A percentile compares a stretch with the other conserved stretches of the same genome.
Conservation (phyloP, 1,140 invertebrate species). For the Drosophila murphyi region DNA sequence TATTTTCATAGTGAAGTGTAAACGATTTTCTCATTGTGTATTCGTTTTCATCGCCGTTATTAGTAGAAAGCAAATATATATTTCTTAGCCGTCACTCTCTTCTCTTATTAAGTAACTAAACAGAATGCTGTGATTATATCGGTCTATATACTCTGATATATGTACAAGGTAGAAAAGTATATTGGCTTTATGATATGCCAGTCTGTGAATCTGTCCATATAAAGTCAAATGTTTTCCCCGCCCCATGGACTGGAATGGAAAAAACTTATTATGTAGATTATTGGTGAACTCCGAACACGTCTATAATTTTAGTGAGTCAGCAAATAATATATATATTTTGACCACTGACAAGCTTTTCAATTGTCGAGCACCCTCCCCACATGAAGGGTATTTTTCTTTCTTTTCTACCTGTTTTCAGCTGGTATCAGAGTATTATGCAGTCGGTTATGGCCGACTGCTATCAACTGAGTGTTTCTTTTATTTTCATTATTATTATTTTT, state of each 20-base stretch:
- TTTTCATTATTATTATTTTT: neutral
- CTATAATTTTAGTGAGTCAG: too few species aligned
- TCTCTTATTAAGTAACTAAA: conserved; percentile 27
- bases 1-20: conserved; percentile 73
- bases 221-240: too few species aligned
- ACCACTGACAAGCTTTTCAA: too few species aligned
- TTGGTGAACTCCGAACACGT: too few species aligned
- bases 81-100: conserved; percentile 16
- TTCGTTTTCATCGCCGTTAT: conserved; percentile 30
- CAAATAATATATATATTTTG: too few species aligned
- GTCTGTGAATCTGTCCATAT: too few species aligned
- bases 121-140: conserved; percentile 34
- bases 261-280: too few species aligned
- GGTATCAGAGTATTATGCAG: neutral
- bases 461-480: neutral
- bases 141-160: neutral
- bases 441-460: neutral
- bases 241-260: too few species aligned
- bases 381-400: neutral
- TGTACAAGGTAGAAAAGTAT: too few species aligned
- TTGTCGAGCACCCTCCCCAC: too few species aligned
- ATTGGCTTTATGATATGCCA: too few species aligned
- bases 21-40: conserved; percentile 58
- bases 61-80: conserved; percentile 52
- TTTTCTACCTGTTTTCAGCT: neutral